phyloP scores from a whole-genome alignment of 2,888 invertebrate species.

The Drosophila eohydei region DNA sequence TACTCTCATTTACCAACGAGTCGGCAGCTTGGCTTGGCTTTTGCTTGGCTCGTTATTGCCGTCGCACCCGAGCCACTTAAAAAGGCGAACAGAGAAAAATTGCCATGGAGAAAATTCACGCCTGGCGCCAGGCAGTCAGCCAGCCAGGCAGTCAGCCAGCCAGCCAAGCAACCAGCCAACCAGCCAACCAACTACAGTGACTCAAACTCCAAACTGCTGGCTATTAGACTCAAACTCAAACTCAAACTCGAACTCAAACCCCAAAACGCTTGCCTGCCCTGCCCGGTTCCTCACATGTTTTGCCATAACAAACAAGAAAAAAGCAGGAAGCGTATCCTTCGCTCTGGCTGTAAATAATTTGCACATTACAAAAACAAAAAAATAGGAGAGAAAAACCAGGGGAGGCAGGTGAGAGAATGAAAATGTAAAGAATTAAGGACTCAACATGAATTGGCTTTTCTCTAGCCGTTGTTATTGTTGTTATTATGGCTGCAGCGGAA shows the following conservation, averaged over 20 bases:
- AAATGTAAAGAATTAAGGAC: conserved; percentile 54
- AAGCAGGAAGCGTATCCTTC: conserved; percentile 25
- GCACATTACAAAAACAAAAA: conserved; percentile 46
- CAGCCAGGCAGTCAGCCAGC: conserved; percentile 29
- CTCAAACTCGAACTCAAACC: background rate
- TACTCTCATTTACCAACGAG: conserved; percentile 76
- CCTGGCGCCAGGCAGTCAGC: conserved; percentile 72
- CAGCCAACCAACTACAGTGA: conserved; percentile 1
- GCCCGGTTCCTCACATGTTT: conserved; percentile 53
- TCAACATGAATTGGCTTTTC: conserved; percentile 37
- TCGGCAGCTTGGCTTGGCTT: conserved; percentile 16
- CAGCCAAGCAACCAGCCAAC: conserved; percentile 5
- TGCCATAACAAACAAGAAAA: conserved; percentile 61
- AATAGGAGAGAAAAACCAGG: background rate
- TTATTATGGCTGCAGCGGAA: conserved; percentile 47
- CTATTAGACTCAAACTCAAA: conserved; percentile 42
- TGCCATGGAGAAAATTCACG: conserved; percentile 71
- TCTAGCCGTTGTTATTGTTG: conserved; percentile 6
- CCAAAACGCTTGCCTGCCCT: conserved; percentile 4
- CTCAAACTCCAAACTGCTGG: conserved; percentile 19
- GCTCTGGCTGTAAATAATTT: conserved; percentile 60
- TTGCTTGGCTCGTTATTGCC: conserved; percentile 64
- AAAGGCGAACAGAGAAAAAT: conserved; percentile 59
- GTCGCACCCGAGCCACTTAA: conserved; percentile 75
- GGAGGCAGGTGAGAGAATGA: conserved; percentile 65